These are phyloP conservation scores for Variabilichromis moorii DNA, from an alignment of 2,113 vertebrate genomes.

Conservation along the genomic window DNA sequence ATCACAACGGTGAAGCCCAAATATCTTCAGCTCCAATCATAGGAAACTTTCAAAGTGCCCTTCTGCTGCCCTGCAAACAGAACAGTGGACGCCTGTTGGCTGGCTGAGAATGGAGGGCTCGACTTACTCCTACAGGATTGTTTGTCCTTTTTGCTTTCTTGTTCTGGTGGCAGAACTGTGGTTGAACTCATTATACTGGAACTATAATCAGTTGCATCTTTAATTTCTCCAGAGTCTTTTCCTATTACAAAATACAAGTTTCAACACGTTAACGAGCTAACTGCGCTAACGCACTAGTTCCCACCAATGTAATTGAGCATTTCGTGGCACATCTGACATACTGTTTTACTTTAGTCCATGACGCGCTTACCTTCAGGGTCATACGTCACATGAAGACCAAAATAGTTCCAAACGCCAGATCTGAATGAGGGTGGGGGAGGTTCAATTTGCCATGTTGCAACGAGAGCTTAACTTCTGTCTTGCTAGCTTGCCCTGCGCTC, in stretches of 20 bases:
- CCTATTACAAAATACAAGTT: neutral
- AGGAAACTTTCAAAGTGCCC: constrained; percentile 18
- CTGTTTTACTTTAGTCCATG: neutral
- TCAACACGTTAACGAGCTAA: too few species aligned
- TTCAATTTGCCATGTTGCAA: neutral
- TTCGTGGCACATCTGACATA: accelerated
- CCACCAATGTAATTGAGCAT: neutral
- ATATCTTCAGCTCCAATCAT: neutral
- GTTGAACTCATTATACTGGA: neutral
- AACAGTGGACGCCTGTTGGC: neutral
- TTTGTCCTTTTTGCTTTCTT: constrained; percentile 31
- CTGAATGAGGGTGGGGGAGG: neutral
- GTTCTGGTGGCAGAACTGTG: constrained; percentile 18
- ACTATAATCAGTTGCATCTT: neutral
- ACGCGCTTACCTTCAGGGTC: neutral
- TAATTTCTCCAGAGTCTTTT: neutral
- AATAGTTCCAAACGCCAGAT: accelerated
- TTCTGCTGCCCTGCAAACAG: constrained; percentile 35
- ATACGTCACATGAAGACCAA: accelerated
- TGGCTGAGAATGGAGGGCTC: neutral
- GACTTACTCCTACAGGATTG: constrained; percentile 49
- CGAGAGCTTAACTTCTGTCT: accelerated
- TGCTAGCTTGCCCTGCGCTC: accelerated
- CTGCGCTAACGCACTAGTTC: accelerated
- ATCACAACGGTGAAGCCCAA: neutral